Conservation (phyloP, 2,888 invertebrate species). For the Drosophila macrothrix region DNA sequence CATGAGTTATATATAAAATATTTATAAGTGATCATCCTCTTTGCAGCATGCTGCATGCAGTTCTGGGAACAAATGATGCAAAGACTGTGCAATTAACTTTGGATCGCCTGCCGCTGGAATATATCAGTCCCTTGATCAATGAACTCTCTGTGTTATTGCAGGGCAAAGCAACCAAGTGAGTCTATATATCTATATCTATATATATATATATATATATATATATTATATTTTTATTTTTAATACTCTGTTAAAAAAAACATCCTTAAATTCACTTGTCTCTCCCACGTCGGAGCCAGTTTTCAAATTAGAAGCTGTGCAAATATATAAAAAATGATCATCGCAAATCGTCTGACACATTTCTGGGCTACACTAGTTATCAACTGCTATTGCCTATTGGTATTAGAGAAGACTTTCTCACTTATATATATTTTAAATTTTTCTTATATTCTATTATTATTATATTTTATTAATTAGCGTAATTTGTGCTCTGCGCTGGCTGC, state of each 20-base stretch:
- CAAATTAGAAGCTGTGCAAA: background rate
- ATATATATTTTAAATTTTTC: background rate
- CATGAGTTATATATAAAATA: background rate
- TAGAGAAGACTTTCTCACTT: background rate
- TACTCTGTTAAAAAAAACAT: background rate
- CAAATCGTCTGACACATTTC: background rate
- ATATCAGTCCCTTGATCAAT: conserved; percentile 89
- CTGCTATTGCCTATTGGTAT: background rate
- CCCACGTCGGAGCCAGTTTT: background rate
- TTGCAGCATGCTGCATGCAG: conserved; percentile 89
- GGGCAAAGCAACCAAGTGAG: conserved; percentile 89
- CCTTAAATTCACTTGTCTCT: background rate
- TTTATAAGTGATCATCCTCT: background rate
- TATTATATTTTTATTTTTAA: background rate
- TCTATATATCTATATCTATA: conserved; percentile 41
- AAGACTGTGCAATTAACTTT: conserved; percentile 91
- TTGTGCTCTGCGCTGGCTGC: conserved; percentile 82
- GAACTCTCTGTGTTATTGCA: conserved; percentile 90
- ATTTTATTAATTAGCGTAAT: conserved; percentile 72
- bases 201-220: background rate
- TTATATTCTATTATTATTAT: conserved; percentile 11
- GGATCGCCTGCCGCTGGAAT: conserved; percentile 90
- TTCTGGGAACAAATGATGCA: conserved; percentile 89
- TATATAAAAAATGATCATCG: background rate
- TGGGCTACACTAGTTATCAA: background rate